These are phyloP conservation scores for Cepaea nemoralis DNA, from an alignment of 1,140 invertebrate genomes.

Conservation along the genomic window DNA sequence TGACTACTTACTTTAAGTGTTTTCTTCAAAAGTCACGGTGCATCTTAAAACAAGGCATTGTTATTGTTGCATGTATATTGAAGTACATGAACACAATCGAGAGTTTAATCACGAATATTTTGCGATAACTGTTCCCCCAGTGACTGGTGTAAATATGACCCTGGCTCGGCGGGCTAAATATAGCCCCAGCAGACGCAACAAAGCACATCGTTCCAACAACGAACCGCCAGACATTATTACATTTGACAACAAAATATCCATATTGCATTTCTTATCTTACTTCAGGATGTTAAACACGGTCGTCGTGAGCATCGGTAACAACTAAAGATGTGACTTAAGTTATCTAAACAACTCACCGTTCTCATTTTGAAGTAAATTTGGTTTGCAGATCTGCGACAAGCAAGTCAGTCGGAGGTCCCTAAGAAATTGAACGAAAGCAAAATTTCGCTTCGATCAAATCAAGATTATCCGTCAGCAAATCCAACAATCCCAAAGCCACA, in stretches of 20 bases:
- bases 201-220: not conserved
- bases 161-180: not conserved
- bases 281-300: no score
- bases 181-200: not conserved
- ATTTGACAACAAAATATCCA: no score
- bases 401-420: not conserved
- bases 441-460: not conserved
- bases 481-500: conserved; percentile 3
- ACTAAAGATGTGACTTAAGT: not conserved
- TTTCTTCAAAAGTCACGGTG: no score
- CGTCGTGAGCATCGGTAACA: not conserved
- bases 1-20: no score
- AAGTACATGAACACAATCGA: no score
- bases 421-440: not conserved
- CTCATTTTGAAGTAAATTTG: conserved; percentile 16
- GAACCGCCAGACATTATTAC: no score
- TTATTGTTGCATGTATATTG: no score
- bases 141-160: not conserved
- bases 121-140: no score
- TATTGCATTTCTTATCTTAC: no score
- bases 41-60: no score
- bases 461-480: conserved; percentile 19
- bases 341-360: conserved; percentile 25
- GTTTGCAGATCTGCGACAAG: conserved; percentile 27
- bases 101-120: no score